Percentiles rank a stretch among this genome's conserved stretches.
These are phyloP conservation scores for Theonella swinhoei DNA, from an alignment of 37 sponge, comb jelly and placozoan genomes.

Conservation along the genomic window DNA sequence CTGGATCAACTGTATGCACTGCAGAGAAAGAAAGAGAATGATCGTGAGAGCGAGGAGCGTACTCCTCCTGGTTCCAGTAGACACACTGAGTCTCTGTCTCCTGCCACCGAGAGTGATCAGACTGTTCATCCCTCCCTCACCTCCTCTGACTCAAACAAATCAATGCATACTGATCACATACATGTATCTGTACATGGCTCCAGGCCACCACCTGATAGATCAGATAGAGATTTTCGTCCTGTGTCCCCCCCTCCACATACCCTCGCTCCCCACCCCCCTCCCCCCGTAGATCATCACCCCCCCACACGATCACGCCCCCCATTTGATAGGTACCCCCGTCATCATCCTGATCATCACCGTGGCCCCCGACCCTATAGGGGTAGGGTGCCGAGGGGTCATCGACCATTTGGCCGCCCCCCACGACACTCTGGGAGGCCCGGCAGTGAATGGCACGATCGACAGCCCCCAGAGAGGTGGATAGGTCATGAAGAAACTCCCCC, in stretches of 20 bases:
- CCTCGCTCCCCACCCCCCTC: not conserved
- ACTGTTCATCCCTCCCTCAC: not conserved
- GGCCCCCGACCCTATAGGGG: slow-evolving; percentile 3
- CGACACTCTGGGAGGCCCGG: not conserved
- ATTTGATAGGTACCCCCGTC: slow-evolving; percentile 8
- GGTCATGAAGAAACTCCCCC: not conserved
- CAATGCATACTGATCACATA: not conserved
- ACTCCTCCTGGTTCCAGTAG: not conserved
- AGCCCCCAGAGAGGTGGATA: not conserved
- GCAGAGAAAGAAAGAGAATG: slow-evolving; percentile 18
- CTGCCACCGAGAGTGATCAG: not conserved
- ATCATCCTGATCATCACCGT: not conserved
- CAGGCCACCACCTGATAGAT: not conserved
- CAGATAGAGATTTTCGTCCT: slow-evolving; percentile 1
- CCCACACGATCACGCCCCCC: not conserved
- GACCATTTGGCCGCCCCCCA: not conserved
- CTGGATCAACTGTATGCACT: slow-evolving; percentile 48
- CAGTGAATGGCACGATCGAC: not conserved
- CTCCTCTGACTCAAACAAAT: not conserved
- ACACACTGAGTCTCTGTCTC: not conserved
- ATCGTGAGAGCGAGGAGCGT: not conserved
- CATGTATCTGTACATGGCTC: not conserved
- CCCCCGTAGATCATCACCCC: not conserved
- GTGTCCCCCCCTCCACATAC: not conserved
- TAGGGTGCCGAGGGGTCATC: not conserved